Conservation (phyloP, 2,113 vertebrate species). For the Mungos mungo region DNA sequence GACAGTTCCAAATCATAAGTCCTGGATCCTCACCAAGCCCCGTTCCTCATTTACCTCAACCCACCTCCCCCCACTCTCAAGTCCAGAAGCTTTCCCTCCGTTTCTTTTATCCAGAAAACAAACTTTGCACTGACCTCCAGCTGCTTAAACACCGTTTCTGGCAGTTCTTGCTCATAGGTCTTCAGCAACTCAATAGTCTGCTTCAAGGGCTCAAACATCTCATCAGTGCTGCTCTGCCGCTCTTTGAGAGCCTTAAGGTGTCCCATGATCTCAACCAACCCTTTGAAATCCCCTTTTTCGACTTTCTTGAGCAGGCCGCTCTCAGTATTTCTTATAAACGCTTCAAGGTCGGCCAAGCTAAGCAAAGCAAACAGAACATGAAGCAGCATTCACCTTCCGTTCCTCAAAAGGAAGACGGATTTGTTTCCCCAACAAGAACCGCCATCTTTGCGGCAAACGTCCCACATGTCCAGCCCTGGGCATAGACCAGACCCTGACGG, state of each 20-base stretch:
- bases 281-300: constrained; percentile 89
- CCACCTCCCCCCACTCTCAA: background rate
- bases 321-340: constrained; percentile 86
- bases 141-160: constrained; percentile 90
- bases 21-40: background rate
- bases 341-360: constrained; percentile 92
- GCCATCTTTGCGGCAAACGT: background rate
- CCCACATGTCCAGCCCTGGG: too few species aligned
- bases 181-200: constrained; percentile 93
- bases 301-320: constrained; percentile 87
- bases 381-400: background rate
- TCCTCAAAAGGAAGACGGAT: background rate
- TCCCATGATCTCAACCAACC: constrained; percentile 91
- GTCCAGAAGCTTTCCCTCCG: background rate
- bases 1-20: background rate
- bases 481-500: background rate
- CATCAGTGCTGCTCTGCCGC: constrained; percentile 87
- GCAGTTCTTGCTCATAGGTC: constrained; percentile 91
- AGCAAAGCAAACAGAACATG: background rate
- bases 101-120: background rate
- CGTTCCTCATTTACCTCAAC: background rate
- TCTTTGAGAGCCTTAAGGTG: constrained; percentile 94
- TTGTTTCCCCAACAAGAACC: background rate
- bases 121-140: constrained; percentile 87
- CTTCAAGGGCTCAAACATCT: constrained; percentile 95